Evolutionary conservation across 1,140 invertebrate species (phyloP).

Genomic region (Himalopsyche phryganea): DNA sequence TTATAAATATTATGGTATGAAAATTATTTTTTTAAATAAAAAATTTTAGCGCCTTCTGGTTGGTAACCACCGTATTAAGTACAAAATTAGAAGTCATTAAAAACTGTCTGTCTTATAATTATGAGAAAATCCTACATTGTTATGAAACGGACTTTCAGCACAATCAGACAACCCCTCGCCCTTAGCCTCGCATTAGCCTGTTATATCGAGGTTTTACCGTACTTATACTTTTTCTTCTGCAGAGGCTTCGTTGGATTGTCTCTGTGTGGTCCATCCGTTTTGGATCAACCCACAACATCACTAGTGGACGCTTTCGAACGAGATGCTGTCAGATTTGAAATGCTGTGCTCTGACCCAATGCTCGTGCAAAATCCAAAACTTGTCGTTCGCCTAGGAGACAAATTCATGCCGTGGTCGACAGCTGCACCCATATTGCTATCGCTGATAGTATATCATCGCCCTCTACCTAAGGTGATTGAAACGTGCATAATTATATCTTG

Average conservation of each 20-base stretch:
- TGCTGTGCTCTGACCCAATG: conserved; percentile 76
- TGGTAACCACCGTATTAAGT: no score
- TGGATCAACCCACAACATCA: conserved; percentile 22
- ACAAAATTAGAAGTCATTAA: no score
- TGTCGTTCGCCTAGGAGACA: conserved; percentile 81
- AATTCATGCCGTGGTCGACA: conserved; percentile 85
- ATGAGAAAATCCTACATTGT: no score
- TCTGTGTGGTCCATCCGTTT: conserved; percentile 24
- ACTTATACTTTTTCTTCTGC: conserved; percentile 10
- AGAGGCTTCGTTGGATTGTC: conserved; percentile 32
- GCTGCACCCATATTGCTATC: conserved; percentile 86
- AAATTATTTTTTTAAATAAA: no score
- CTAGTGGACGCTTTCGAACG: conserved; percentile 66
- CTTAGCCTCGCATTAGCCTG: no score
- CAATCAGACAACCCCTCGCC: no score
- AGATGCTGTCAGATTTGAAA: conserved; percentile 75
- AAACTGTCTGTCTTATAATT: no score
- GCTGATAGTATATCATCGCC: conserved; percentile 76
- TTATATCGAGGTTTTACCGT: no score
- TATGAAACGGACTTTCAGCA: no score
- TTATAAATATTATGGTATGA: no score
- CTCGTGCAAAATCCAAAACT: conserved; percentile 81
- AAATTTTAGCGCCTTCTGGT: no score
- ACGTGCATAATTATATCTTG: not conserved
- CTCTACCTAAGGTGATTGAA: conserved; percentile 61